Base-by-base conservation (phyloP, 2,113 vertebrate genomes). In the Columba livia region DNA sequence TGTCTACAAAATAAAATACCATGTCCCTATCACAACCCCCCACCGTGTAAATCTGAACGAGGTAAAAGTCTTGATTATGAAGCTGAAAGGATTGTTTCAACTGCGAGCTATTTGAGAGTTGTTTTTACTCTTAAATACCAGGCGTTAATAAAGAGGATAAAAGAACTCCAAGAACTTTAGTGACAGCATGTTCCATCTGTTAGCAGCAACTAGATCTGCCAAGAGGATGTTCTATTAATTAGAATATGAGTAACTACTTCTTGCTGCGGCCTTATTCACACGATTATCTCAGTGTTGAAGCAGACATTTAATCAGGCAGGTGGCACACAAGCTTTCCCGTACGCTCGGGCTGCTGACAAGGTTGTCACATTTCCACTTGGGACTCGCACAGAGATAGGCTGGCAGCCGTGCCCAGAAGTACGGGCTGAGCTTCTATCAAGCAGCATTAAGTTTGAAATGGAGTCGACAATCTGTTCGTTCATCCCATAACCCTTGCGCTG, bases 191-290 rank as follows among this genome's bases (percentile, higher is more conserved):
- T 95, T 96, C 96, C 90, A 96, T 95, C 95, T 95, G 91, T 88
- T 97, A 75, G 58, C 75, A 53, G 47, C 85, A 50, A 19, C 73
- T 17, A 24, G 9, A 26, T 64, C 58, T 95, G 94, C 93, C 91
- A 96, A 54, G 83, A 92, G 94, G 92, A 96, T 82, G 92, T 79
- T 94, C 93, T 70, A 61, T 93, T 95, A 96, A 96, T 96, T 83
- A 88, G 87, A 75, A 88, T 71, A 79, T 95, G 95, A 97, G 89
- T 93, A 96, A 96, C 26, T 92, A 78, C 93, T 84, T 25, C 93
- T 95, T 80, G 36, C 81, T 64, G 90, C 3, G 25, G 90, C 90
- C 90, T 83, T 34, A 32, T 54, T 93, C 88, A 31, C 94, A 34
- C 77, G 29, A 53, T 62, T 29, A 42, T 60, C 90, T 57, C 57